phyloP scores from a whole-genome alignment of 2,797 vertebrate genomes.

The Triplophysa bombifrons region DNA sequence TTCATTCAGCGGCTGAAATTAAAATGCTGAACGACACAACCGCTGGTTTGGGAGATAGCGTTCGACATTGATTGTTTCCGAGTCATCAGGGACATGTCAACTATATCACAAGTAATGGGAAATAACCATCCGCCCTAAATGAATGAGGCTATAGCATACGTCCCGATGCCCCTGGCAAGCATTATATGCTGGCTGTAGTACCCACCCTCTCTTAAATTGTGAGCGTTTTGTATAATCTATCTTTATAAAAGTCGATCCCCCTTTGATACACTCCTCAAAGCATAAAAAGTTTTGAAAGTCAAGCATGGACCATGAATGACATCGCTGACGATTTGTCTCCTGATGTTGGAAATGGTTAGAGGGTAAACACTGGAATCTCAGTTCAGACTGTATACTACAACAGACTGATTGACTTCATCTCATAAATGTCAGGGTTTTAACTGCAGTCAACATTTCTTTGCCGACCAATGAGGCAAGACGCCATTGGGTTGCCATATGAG shows the following conservation, averaged over 20 bases:
- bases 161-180: constrained; percentile 37
- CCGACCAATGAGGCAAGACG: neutral
- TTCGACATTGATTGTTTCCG: constrained; percentile 51
- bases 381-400: neutral
- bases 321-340: neutral
- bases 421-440: neutral
- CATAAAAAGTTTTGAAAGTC: constrained; percentile 19
- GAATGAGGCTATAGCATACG: constrained; percentile 30
- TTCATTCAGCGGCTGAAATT: constrained; percentile 39
- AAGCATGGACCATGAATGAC: constrained; percentile 27
- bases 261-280: constrained; percentile 13
- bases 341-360: neutral
- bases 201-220: constrained; percentile 25
- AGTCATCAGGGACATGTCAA: constrained; percentile 50
- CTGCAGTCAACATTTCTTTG: neutral
- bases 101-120: constrained; percentile 44
- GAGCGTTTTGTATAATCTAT: constrained; percentile 17
- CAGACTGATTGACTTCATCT: neutral
- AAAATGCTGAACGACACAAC: constrained; percentile 41
- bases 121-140: constrained; percentile 38
- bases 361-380: neutral
- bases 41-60: constrained; percentile 42
- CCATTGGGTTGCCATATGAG: neutral
- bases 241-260: constrained; percentile 3
- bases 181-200: constrained; percentile 6